Percentiles rank a stretch among this genome's conserved stretches.
These are phyloP conservation scores for Sebastes fasciatus DNA, from an alignment of 2,113 vertebrate species.

Conservation along the genomic window DNA sequence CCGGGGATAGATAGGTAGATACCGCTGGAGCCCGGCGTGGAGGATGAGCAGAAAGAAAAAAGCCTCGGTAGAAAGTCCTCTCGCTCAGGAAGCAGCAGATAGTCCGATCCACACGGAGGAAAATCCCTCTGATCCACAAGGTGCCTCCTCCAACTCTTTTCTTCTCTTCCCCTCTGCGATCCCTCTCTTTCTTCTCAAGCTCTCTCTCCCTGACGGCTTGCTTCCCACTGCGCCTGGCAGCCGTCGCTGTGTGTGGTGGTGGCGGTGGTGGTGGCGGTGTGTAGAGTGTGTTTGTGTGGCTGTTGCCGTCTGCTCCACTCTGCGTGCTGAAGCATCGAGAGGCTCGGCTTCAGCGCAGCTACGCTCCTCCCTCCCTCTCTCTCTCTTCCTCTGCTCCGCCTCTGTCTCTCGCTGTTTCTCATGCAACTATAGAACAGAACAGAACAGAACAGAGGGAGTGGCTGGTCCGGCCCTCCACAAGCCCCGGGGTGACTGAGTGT, in stretches of 20 bases:
- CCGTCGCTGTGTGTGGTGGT: slow-evolving; percentile 63
- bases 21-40: slow-evolving; percentile 64
- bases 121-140: slow-evolving; percentile 81
- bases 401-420: slow-evolving; percentile 82
- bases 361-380: slow-evolving; percentile 73
- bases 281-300: slow-evolving; percentile 77
- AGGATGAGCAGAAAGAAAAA: slow-evolving; percentile 71
- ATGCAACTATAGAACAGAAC: slow-evolving; percentile 82
- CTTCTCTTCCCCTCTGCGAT: slow-evolving; percentile 70
- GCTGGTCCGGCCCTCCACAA: slow-evolving; percentile 66
- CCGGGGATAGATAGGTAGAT: slow-evolving; percentile 76
- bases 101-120: slow-evolving; percentile 74
- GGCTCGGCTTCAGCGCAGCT: slow-evolving; percentile 80
- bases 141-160: slow-evolving; percentile 79
- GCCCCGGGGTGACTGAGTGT: slow-evolving; percentile 35
- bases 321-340: slow-evolving; percentile 78
- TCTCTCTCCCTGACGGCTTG: slow-evolving; percentile 70
- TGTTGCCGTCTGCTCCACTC: slow-evolving; percentile 84
- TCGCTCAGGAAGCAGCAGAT: slow-evolving; percentile 61
- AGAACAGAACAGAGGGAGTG: slow-evolving; percentile 74
- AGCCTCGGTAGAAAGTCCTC: slow-evolving; percentile 72
- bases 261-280: slow-evolving; percentile 40
- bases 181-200: slow-evolving; percentile 74
- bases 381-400: slow-evolving; percentile 41
- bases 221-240: slow-evolving; percentile 78